phyloP scores from a whole-genome alignment of 2,113 vertebrate species.

The Parus major region DNA sequence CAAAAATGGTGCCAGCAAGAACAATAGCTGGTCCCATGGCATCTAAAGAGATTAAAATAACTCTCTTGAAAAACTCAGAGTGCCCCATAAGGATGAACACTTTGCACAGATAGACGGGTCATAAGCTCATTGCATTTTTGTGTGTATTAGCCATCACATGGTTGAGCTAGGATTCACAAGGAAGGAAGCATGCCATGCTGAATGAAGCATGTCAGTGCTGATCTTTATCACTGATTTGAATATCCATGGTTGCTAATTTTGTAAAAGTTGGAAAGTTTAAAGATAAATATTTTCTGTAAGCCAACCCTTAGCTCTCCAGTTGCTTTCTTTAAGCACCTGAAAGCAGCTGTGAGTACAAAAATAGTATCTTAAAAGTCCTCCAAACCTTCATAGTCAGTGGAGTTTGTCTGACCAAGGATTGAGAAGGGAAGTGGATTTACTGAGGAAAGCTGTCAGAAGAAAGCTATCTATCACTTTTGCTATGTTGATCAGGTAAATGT shows the following conservation, averaged over 20 bases:
- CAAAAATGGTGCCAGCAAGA: conserved; percentile 37
- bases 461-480: neutral
- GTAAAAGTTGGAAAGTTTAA: neutral
- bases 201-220: conserved; percentile 12
- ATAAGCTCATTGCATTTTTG: conserved; percentile 54
- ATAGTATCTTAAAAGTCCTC: neutral
- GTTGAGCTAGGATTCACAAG: neutral
- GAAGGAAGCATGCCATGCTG: conserved; percentile 10
- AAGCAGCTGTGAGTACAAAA: neutral
- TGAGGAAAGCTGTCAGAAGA: neutral
- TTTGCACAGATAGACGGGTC: neutral
- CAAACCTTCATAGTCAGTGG: neutral
- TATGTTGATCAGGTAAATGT: neutral
- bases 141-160: conserved; percentile 48
- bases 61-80: neutral
- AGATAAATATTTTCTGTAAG: neutral
- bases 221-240: neutral
- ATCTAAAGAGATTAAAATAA: conserved; percentile 66
- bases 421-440: neutral
- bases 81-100: conserved; percentile 45
- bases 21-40: conserved; percentile 56
- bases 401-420: neutral
- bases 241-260: neutral
- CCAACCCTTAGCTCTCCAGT: neutral
- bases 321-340: neutral